Conservation (phyloP, 92 coral and sea anemone genomes). For the Epizoanthus rinbou region DNA sequence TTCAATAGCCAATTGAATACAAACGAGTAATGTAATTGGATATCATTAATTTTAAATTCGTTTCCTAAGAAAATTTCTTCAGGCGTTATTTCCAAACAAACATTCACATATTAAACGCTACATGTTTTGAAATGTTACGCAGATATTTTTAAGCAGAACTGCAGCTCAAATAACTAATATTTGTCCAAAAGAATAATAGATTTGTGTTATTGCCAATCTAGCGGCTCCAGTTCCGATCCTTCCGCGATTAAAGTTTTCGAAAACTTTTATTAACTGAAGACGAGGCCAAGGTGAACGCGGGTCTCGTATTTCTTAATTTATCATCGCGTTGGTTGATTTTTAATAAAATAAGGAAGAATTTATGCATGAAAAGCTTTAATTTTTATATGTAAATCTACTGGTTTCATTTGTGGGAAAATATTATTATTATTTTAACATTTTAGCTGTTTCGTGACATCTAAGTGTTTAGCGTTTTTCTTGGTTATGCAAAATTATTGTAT, state of each 20-base stretch:
- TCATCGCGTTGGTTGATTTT: not conserved
- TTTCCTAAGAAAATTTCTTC: slow-evolving; percentile 12
- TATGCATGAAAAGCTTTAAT: not conserved
- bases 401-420: slow-evolving; percentile 3
- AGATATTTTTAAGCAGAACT: not conserved
- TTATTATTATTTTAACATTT: slow-evolving; percentile 12
- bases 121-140: slow-evolving; percentile 10
- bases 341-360: not conserved
- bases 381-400: not conserved
- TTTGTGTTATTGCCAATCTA: not conserved
- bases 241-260: not conserved
- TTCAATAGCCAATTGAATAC: not conserved
- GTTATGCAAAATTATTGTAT: not conserved
- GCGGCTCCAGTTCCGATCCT: not conserved
- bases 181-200: not conserved
- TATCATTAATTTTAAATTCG: slow-evolving; percentile 11
- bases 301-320: not conserved
- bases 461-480: slow-evolving; percentile 1
- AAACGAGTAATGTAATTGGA: slow-evolving; percentile 5
- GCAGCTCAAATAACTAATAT: not conserved
- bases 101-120: not conserved
- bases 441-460: not conserved
- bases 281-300: slow-evolving; percentile 16
- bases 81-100: slow-evolving; percentile 12
- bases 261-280: not conserved